Percentiles rank a stretch among this genome's conserved stretches.
Evolutionary conservation across 2,113 vertebrate genomes (phyloP).

Genomic region (Ictidomys tridecemlineatus): DNA sequence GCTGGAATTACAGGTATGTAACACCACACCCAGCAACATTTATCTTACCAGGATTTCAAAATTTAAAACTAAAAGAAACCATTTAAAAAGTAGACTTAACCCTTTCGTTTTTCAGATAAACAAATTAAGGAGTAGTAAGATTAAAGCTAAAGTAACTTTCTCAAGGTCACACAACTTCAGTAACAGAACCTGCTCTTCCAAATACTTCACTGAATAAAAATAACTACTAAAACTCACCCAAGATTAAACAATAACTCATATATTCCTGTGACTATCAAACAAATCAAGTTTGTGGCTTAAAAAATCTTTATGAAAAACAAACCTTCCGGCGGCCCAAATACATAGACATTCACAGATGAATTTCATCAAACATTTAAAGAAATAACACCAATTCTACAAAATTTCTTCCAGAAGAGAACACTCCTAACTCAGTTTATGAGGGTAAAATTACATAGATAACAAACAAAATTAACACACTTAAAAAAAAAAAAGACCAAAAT

Average conservation of each 20-base stretch:
- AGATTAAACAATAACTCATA: conserved; percentile 53
- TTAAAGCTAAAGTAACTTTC: conserved; percentile 49
- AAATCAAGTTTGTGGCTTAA: conserved; percentile 18
- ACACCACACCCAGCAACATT: neutral
- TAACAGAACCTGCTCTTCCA: conserved; percentile 42
- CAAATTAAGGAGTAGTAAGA: conserved; percentile 39
- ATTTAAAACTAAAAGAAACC: conserved; percentile 33
- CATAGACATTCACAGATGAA: conserved; percentile 38
- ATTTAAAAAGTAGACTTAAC: conserved; percentile 48
- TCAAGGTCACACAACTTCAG: conserved; percentile 21
- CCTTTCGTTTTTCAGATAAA: conserved; percentile 51
- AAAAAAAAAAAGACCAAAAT: neutral
- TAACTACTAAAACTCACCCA: conserved; percentile 38
- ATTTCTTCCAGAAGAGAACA: conserved; percentile 40
- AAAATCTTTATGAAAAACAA: conserved; percentile 35
- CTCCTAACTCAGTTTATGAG: conserved; percentile 44
- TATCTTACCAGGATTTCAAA: conserved; percentile 31
- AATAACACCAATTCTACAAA: conserved; percentile 48
- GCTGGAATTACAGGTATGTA: too few species aligned
- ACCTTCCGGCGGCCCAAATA: conserved; percentile 13
- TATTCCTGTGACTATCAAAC: conserved; percentile 44
- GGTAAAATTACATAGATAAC: conserved; percentile 13
- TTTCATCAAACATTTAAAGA: conserved; percentile 63
- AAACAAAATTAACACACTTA: conserved; percentile 23
- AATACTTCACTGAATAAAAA: conserved; percentile 42